Base-by-base conservation (phyloP, 2,113 vertebrate genomes). In the Isurus oxyrinchus region DNA sequence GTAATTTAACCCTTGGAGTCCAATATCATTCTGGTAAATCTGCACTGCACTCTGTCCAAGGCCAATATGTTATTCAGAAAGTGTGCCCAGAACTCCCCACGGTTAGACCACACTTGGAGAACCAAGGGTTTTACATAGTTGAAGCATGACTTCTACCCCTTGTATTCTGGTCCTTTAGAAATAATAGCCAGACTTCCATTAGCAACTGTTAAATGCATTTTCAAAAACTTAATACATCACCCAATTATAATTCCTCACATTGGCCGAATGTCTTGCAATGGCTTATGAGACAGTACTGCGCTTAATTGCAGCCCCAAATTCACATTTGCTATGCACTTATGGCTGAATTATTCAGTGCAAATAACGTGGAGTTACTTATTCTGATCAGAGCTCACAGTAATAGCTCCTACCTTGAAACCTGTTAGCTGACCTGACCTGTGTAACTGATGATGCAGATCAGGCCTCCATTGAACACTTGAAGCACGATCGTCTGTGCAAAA, bases 331-430 rank as follows among this genome's bases (percentile, higher is more conserved):
- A 93, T 93, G 90, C 90, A 94, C 66, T 94, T 23, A 66, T 5
- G 2, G 59, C 90, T 94, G 90, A 94, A 66, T 94, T 94, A 94
- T 94, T 94, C 90, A 94, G 90, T 66, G 90, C 59, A 40, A 61
- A 94, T 66, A 94, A 94, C 61, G n/a, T 40, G 59, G 59, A 66
- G 90, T 94, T 94, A 44, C 81, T 84, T 84, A 84, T 84, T 84
- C 81, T 84, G 81, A 84, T 84, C 81, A 49, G 81, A 44, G 81
- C 81, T 84, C 40, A 44, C 40, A 0, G 81, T 44, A 21, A 84
- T 44, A 84, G 81, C 40, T 84, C 40, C 14, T 84, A 84, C 81
- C 81, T 84, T 21, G 19, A 44, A 44, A 49, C 81, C 40, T 84
- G 81, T 44, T 44, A 84, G 40, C 81, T 23, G 90, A 94, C 90